Evolutionary conservation across 1,140 invertebrate species (phyloP).

Genomic region (Cydia splendana): DNA sequence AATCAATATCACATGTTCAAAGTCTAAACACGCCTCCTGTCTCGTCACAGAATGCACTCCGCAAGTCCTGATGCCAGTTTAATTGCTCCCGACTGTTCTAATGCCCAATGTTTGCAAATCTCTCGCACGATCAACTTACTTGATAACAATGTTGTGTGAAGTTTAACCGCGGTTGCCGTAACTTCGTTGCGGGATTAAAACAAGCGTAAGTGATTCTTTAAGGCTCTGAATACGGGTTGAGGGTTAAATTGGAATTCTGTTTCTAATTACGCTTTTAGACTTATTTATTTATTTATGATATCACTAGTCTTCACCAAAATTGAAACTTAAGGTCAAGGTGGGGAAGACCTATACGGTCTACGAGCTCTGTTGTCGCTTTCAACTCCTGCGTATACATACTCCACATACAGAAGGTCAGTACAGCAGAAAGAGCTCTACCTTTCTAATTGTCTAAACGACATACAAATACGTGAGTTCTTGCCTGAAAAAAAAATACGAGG

Average conservation of each 20-base stretch:
- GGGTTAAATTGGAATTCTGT: not conserved
- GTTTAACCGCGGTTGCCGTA: not conserved
- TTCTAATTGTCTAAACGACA: no score
- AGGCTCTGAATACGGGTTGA: not conserved
- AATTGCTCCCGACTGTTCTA: conserved; percentile 12
- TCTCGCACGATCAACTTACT: conserved; percentile 13
- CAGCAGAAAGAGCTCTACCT: no score
- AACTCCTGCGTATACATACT: no score
- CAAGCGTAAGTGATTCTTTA: conserved; percentile 5
- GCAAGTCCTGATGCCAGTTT: conserved; percentile 15
- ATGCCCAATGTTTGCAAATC: conserved; percentile 16
- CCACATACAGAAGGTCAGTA: no score
- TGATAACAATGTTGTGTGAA: conserved; percentile 14
- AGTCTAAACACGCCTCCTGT: not conserved
- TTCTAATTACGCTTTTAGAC: not conserved
- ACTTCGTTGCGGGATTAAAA: conserved; percentile 6
- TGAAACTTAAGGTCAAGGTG: no score
- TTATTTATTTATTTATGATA: not conserved
- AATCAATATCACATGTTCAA: not conserved
- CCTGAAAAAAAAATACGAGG: no score
- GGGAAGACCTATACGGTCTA: no score
- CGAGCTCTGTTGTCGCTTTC: no score
- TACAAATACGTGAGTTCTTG: no score
- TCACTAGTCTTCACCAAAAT: not conserved
- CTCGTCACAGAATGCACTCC: not conserved